Evolutionary conservation across 2,113 vertebrate genomes (phyloP).

Genomic region (Suncus etruscus): DNA sequence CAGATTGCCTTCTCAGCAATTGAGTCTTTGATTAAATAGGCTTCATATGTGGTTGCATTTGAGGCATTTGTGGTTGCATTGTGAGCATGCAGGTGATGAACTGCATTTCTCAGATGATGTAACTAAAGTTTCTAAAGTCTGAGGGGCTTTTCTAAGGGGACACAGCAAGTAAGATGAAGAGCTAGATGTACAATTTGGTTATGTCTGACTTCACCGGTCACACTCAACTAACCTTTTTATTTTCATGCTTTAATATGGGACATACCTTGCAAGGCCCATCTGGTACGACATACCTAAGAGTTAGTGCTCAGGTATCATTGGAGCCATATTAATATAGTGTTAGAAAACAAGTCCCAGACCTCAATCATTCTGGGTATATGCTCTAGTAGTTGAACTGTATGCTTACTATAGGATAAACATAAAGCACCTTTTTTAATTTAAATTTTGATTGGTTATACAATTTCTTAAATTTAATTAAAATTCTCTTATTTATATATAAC

Average conservation of each 20-base stretch:
- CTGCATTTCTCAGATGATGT: conserved; percentile 13
- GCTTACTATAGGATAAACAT: neutral
- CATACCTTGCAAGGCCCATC: too few relatives aligned
- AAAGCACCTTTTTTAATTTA: neutral
- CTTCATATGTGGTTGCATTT: neutral
- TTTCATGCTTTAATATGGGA: neutral
- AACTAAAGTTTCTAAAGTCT: neutral
- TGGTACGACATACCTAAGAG: too few relatives aligned
- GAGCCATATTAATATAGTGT: too few relatives aligned
- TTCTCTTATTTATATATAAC: neutral
- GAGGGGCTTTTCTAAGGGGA: neutral
- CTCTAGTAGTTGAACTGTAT: too few relatives aligned
- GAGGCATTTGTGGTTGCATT: neutral
- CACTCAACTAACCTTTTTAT: neutral
- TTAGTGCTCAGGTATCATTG: too few relatives aligned
- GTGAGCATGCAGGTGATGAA: neutral
- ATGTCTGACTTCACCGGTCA: neutral
- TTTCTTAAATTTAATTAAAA: conserved; percentile 26
- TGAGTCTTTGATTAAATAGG: neutral
- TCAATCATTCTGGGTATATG: too few relatives aligned
- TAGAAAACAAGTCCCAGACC: too few relatives aligned
- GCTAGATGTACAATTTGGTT: neutral
- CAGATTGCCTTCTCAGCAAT: neutral
- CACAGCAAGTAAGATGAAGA: neutral
- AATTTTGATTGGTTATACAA: neutral